Base-by-base conservation (phyloP, 2,888 invertebrate species). In the Platycheirus rosarum region DNA sequence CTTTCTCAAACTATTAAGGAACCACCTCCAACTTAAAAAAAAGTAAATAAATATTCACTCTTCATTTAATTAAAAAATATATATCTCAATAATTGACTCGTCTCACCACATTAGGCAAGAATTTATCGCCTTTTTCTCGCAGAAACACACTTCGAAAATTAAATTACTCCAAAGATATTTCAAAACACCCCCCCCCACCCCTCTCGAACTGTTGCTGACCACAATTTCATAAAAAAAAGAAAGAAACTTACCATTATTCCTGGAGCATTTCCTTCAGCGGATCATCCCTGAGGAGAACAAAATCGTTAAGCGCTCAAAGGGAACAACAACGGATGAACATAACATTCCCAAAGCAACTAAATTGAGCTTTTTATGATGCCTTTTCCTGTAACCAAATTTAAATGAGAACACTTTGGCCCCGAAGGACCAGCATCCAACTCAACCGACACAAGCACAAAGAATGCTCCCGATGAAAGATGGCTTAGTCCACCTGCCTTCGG, bases 401-500 rank as follows among this genome's bases (percentile, higher is more conserved):
- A 73, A 73, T 69, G 68, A 70, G 65, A 49, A 49, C 69, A 62
- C 65, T 60, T 65, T 70, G 65, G 51, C 74, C 57, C 66, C 60
- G n/a, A 35, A 65, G 74, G 66, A 51, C 26, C 42, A 44, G n/a
- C 23, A 23, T 14, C 14, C 7, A 20, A 13, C 13, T 11, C 42
- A 44, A 44, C 29, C 29, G 2, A 60, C 42, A 60, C 42, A 48
- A 60, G 53, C 57, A 46, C 71, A 46, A 46, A 32, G 55, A 57
- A 49, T 29, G 5, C 18, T 35, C 46, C 62, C 69, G 46, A 75
- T 74, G 74, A 75, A 40, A 70, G 60, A 80, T 69, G 74, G 63
- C 79, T 80, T 74, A 75, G 79, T 65, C 74, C 75, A 80, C 70
- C 74, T 80, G 65, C 79, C 74, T 70, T 70, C 7, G 35, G 65